Base-by-base conservation (phyloP, 2,113 vertebrate genomes). In the Calypte anna region DNA sequence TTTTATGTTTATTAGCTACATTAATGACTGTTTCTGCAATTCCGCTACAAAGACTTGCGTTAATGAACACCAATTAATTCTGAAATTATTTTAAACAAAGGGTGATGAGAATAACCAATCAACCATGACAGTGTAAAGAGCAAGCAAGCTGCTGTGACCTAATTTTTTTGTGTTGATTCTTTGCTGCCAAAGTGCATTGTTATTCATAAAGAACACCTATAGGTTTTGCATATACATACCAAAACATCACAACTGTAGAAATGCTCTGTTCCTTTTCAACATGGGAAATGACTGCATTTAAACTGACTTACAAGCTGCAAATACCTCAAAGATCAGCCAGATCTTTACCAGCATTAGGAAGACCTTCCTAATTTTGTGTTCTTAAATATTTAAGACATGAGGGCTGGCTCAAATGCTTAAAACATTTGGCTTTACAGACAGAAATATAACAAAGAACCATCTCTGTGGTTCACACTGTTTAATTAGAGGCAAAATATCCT, bases 1-100 rank as follows among this genome's bases (percentile, higher is more conserved):
- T 97, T 98, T 98, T 98, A 98, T 98, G 98, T 98, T 98, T 98
- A 98, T 98, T 98, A 98, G 97, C 95, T 98, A 98, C 97, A 98
- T 98, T 98, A 98, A 98, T 98, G 98, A 98, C 98, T 98, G 96
- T 98, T 98, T 98, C 97, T 98, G 96, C 97, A 98, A 97, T 97
- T 98, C 97, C 84, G 97, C 97, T 97, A 97, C 97, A 98, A 98
- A 98, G 97, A 97, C 96, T 98, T 97, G 95, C 80, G 92, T 98
- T 98, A 98, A 98, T 98, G 98, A 98, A 98, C 51, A 43, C 96
- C 98, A 98, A 98, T 99, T 98, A 98, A 98, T 98, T 98, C 97
- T 96, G 97, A 98, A 98, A 98, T 98, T 94, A 98, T 98, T 98
- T 98, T 98, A 98, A 98, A 98, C 98, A 98, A 98, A 98, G 98